Evolutionary conservation across 2,113 vertebrate species (phyloP).

Genomic region (Raja brachyura): DNA sequence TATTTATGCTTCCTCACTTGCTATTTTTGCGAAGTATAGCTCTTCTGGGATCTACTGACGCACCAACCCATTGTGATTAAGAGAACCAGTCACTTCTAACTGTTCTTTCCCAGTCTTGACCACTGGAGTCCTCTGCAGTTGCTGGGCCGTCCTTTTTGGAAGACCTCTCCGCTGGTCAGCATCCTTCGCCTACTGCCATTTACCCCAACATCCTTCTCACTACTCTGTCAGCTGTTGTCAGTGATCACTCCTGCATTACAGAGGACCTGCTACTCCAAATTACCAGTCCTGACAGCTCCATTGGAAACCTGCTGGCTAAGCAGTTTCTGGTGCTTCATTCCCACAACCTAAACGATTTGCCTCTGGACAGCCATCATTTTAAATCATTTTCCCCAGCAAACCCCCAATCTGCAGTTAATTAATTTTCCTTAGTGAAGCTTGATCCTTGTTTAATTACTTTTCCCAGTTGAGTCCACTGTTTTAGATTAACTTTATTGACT

Average conservation of each 20-base stretch:
- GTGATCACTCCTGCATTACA: too few relatives aligned
- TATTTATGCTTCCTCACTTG: neutral
- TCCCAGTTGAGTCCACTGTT: neutral
- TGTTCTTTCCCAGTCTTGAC: neutral
- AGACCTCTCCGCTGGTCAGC: neutral
- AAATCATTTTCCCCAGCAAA: neutral
- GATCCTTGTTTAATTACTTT: neutral
- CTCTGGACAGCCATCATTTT: neutral
- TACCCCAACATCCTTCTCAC: too few relatives aligned
- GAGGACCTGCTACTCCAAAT: neutral
- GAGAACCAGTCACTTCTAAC: neutral
- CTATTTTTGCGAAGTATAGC: neutral
- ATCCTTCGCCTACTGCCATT: neutral
- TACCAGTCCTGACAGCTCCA: neutral
- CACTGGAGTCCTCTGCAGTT: neutral
- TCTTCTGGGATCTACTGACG: neutral
- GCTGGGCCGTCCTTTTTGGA: neutral
- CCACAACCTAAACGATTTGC: neutral
- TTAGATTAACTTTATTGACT: slow-evolving; percentile 22
- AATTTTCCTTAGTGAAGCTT: neutral
- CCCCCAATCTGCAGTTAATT: neutral
- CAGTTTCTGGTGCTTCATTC: neutral
- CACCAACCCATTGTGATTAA: neutral
- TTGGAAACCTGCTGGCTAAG: neutral
- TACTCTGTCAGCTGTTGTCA: too few relatives aligned